A percentile compares a stretch with the other conserved stretches of the same genome.
Evolutionary conservation across 2,888 invertebrate species (phyloP).

Genomic region (Agrochola macilenta): DNA sequence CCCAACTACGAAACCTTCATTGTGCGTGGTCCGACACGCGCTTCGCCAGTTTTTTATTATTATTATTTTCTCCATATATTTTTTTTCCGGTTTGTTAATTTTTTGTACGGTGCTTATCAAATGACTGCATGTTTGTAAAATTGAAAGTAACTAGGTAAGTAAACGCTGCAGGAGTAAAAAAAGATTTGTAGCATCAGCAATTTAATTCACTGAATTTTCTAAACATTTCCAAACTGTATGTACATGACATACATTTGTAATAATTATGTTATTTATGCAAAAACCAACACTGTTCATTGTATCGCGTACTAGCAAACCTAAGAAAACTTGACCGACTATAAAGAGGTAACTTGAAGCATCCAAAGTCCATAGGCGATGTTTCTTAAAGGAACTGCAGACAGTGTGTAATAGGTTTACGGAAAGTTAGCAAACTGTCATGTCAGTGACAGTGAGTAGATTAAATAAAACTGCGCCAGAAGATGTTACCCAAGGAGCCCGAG

Average conservation of each 20-base stretch:
- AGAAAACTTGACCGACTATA: background rate
- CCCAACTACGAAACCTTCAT: too few relatives aligned
- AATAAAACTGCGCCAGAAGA: conserved; percentile 24
- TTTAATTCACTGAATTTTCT: too few relatives aligned
- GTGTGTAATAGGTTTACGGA: conserved; percentile 39
- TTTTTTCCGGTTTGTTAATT: too few relatives aligned
- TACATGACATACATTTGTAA: background rate
- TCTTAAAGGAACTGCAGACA: conserved; percentile 24
- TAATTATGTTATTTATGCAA: background rate
- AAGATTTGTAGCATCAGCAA: too few relatives aligned
- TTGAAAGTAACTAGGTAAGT: background rate
- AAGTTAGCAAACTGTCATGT: conserved; percentile 51
- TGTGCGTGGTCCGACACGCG: too few relatives aligned
- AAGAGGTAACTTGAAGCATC: background rate
- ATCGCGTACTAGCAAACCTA: background rate
- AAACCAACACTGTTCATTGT: background rate
- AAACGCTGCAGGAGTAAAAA: background rate
- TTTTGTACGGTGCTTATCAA: background rate
- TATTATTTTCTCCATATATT: too few relatives aligned
- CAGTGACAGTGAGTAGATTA: conserved; percentile 37
- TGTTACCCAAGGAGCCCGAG: background rate
- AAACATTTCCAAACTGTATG: too few relatives aligned
- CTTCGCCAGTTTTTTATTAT: too few relatives aligned
- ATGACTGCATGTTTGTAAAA: background rate
- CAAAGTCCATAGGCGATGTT: background rate